Evolutionary conservation across 2,113 vertebrate species (phyloP), one percentile per base, ranked within the genome.

Genomic region (Brachypteracias leptosomus): DNA sequence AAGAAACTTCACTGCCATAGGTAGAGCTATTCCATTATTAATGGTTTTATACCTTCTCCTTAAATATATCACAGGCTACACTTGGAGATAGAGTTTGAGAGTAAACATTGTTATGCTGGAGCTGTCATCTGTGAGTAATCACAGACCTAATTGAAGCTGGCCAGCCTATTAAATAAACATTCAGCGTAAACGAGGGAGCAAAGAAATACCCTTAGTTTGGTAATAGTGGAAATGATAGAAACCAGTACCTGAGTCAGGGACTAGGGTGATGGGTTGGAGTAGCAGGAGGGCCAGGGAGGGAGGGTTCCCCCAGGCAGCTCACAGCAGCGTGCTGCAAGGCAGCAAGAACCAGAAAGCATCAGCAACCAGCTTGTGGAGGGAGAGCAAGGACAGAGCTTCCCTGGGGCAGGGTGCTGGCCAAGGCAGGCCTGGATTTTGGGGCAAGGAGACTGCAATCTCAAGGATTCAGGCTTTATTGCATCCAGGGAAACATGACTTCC

Each of bases 101-200:
- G 74, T 92, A 87, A 96, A 93, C 89, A 92, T 90, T 96, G 96
- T 92, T 92, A 96, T 89, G 92, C 86, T 72, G 90, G 72, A 86
- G 88, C 90, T 96, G 96, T 96, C 95, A 97, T 87, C 83, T 92
- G 88, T 96, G 95, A 96, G 95, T 93, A 95, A 95, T 95, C 93
- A 88, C 73, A 85, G 93, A 96, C 83, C 93, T 96, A 95, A 96
- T 85, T 95, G 95, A 95, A 96, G 96, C 88, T 97, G 93, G 90
- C 90, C 93, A 92, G 89, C 93, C 83, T 87, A 96, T 96, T 97
- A 96, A 96, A 96, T 95, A 95, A 97, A 97, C 89, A 96, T 96
- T 81, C 70, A 66, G 93, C 62, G 12, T 92, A 93, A 96, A 93
- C 12, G 46, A 95, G 62, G 90, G 76, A 96, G 88, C 88, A 89